A percentile compares a stretch with the other conserved stretches of the same genome.
Evolutionary conservation across 35 echinoderm and acorn worm genomes (phyloP).

Genomic region (Eucidaris tribuloides): DNA sequence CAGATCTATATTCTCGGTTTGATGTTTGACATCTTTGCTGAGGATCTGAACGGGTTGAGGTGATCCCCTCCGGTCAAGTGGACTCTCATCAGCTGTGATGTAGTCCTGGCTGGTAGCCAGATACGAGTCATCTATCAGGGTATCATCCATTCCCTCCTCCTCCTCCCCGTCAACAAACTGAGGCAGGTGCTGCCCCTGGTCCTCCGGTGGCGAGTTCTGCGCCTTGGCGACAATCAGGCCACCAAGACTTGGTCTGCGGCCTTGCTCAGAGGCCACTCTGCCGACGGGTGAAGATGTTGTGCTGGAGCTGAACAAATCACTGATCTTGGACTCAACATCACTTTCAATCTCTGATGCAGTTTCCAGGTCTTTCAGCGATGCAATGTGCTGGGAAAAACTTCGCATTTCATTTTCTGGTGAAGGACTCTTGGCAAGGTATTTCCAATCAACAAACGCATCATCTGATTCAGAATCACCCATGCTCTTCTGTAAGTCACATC

Average conservation of each 20-base stretch:
- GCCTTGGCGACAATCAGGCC: slow-evolving; percentile 5
- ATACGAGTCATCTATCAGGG: slow-evolving; percentile 16
- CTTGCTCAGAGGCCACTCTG: background rate
- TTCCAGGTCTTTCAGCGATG: background rate
- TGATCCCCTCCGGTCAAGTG: background rate
- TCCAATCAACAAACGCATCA: slow-evolving; percentile 13
- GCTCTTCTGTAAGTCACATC: background rate
- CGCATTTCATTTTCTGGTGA: background rate
- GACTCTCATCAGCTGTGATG: slow-evolving; percentile 6
- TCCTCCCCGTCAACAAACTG: background rate
- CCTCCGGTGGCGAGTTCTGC: background rate
- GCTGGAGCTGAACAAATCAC: slow-evolving; percentile 17
- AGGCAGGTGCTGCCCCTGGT: background rate
- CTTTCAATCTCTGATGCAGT: slow-evolving; percentile 15
- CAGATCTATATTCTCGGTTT: too few species aligned
- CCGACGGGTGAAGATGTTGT: background rate
- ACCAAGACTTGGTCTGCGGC: background rate
- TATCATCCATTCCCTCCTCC: background rate
- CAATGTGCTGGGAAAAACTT: background rate
- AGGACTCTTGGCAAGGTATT: slow-evolving; percentile 6
- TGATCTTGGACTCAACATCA: background rate
- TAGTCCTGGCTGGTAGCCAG: background rate
- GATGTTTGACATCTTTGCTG: background rate
- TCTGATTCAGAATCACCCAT: background rate
- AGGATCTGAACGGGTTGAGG: background rate